These are phyloP conservation scores for Herminia tarsipennalis DNA, from an alignment of 2,888 invertebrate genomes.

Conservation along the genomic window DNA sequence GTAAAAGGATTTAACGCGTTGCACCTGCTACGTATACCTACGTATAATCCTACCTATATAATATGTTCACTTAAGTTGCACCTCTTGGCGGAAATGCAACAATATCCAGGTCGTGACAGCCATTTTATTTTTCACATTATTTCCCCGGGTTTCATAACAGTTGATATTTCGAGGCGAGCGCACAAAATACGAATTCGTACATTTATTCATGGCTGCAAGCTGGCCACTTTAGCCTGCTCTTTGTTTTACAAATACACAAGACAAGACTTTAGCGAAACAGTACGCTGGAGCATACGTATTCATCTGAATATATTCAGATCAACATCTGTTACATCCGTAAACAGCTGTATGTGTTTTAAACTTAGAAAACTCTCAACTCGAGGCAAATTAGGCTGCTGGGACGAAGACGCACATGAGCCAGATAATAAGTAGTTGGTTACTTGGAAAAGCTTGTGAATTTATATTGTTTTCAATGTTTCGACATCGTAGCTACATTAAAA, in stretches of 20 bases:
- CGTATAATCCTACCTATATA: too few relatives aligned
- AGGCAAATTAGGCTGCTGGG: background rate
- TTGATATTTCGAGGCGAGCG: conserved; percentile 48
- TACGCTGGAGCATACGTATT: conserved; percentile 34
- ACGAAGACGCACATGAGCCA: background rate
- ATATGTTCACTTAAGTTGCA: conserved; percentile 25
- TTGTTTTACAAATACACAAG: conserved; percentile 57
- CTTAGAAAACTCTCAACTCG: background rate
- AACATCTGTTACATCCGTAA: conserved; percentile 36
- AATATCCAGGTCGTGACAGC: conserved; percentile 52
- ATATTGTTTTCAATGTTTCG: too few relatives aligned
- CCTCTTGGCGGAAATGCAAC: conserved; percentile 35
- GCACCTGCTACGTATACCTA: too few relatives aligned
- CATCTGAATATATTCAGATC: conserved; percentile 33
- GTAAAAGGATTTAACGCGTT: too few relatives aligned
- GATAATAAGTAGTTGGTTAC: too few relatives aligned
- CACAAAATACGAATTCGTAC: conserved; percentile 57
- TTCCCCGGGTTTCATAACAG: conserved; percentile 56
- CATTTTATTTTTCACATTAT: conserved; percentile 62
- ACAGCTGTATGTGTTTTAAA: conserved; percentile 11
- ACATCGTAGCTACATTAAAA: too few relatives aligned
- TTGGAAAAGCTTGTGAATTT: too few relatives aligned
- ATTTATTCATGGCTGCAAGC: conserved; percentile 61
- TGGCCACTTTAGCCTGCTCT: conserved; percentile 50
- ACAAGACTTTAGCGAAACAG: conserved; percentile 42